phyloP scores from a whole-genome alignment of 1,140 invertebrate genomes.

The Habropoda laboriosa region DNA sequence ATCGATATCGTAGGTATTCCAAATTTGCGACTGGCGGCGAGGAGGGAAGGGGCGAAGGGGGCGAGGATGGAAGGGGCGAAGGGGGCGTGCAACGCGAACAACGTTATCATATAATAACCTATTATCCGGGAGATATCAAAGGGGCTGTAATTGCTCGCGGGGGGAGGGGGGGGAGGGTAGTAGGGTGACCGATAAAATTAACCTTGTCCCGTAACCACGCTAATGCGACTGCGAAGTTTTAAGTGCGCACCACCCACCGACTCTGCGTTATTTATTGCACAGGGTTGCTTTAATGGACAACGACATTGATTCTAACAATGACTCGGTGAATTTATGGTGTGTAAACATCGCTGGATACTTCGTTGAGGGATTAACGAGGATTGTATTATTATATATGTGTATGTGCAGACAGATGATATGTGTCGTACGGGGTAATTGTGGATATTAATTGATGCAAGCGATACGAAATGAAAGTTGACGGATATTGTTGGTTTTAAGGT shows the following conservation, averaged over 20 bases:
- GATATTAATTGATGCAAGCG: too few relatives aligned
- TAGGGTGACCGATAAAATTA: conserved; percentile 30
- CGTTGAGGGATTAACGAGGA: conserved; percentile 14
- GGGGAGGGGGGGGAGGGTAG: too few relatives aligned
- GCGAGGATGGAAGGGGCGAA: too few relatives aligned
- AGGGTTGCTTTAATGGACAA: conserved; percentile 29
- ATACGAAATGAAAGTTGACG: too few relatives aligned
- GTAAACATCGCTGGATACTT: neutral
- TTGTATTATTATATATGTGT: too few relatives aligned
- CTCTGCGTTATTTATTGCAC: conserved; percentile 26
- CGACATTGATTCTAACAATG: conserved; percentile 38
- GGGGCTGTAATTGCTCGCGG: conserved; percentile 22
- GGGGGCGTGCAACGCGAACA: neutral
- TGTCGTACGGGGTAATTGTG: too few relatives aligned
- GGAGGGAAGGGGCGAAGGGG: too few relatives aligned
- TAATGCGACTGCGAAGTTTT: conserved; percentile 48
- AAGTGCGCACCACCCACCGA: neutral
- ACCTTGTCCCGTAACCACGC: conserved; percentile 26
- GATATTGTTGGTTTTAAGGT: too few relatives aligned
- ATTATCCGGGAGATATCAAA: conserved; percentile 54
- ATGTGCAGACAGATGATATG: too few relatives aligned
- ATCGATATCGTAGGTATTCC: conserved; percentile 57
- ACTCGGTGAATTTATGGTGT: conserved; percentile 30
- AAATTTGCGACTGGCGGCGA: too few relatives aligned
- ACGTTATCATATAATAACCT: conserved; percentile 35